Evolutionary conservation across 2,797 vertebrate species (phyloP), one percentile per base, ranked within the genome.

Genomic region (Pseudochaenichthys georgianus): DNA sequence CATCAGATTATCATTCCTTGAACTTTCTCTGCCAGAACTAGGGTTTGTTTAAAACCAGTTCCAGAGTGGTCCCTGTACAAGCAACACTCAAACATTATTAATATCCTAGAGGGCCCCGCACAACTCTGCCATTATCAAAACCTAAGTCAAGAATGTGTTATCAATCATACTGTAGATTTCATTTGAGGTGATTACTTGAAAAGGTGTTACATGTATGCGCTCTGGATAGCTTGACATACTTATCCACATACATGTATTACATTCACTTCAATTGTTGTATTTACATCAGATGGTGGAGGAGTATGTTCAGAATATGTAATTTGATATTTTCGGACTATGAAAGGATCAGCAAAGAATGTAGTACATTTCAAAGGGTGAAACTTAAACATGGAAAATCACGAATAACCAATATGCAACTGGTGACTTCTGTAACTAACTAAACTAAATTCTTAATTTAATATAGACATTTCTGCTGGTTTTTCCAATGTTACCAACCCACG

Each of bases 51-150:
- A 80, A 89, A 90, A 76, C 52, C 71, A 72, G 76, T 58, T 86
- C 75, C 73, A 85, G 79, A 73, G 64, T 74, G 67, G 78, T 89
- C 82, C 83, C 65, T 78, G 75, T 74, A 75, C 81, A 74, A 87
- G 87, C 88, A 91, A 81, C 84, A 89, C 88, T 89, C 84, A 80
- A 13, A 76, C 62, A 81, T 89, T 85, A 92, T 87, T 81, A 64
- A 91, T 90, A 88, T 66, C 63, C 71, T 59, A 73, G 78, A 78
- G 70, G 66, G 64, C 67, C 70, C 80, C 74, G 74, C 70, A 65
- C 61, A 76, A 82, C 83, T 55, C 68, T 60, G 69, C 77, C 74
- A 78, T 87, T 84, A 83, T 88, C 75, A 81, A 78, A 84, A 82
- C 63, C 31, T 72, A 75, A 79, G 86, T 90, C 75, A 77, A 87